A percentile compares a stretch with the other conserved stretches of the same genome.
phyloP scores from a whole-genome alignment of 2,888 invertebrate genomes.

The Chelonus formosanus region DNA sequence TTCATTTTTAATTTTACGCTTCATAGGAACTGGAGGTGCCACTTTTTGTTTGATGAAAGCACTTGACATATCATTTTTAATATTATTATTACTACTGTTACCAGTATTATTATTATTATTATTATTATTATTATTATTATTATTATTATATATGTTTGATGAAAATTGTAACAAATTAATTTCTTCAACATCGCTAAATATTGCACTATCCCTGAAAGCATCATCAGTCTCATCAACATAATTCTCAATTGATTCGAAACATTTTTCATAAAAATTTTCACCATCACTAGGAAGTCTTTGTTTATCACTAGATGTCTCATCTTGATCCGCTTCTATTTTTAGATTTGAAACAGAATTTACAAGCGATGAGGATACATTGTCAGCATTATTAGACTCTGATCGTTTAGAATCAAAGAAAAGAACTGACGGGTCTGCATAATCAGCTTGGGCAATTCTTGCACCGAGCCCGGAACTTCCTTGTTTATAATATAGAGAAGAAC shows the following conservation, averaged over 20 bases:
- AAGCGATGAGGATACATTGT: conserved; percentile 39
- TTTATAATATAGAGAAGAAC: conserved; percentile 67
- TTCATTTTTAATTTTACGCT: conserved; percentile 37
- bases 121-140: background rate
- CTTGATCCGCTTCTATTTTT: conserved; percentile 25
- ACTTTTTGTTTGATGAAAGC: conserved; percentile 39
- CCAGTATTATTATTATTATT: background rate
- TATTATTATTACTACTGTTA: too few species aligned
- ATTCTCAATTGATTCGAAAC: conserved; percentile 79
- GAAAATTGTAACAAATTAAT: conserved; percentile 28
- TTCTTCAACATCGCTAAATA: conserved; percentile 82
- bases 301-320: conserved; percentile 17
- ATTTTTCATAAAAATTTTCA: conserved; percentile 80
- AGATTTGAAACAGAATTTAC: conserved; percentile 29
- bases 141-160: too few species aligned
- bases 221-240: conserved; percentile 74
- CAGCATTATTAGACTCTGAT: conserved; percentile 24
- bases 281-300: conserved; percentile 62
- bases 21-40: conserved; percentile 55
- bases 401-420: conserved; percentile 66
- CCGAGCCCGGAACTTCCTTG: conserved; percentile 85
- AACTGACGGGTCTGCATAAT: conserved; percentile 84
- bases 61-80: background rate
- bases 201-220: conserved; percentile 82
- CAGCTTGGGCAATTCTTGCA: conserved; percentile 86